Evolutionary conservation across 2,888 invertebrate species (phyloP), one percentile per base, ranked within the genome.

Genomic region (Brachylomia viminalis): DNA sequence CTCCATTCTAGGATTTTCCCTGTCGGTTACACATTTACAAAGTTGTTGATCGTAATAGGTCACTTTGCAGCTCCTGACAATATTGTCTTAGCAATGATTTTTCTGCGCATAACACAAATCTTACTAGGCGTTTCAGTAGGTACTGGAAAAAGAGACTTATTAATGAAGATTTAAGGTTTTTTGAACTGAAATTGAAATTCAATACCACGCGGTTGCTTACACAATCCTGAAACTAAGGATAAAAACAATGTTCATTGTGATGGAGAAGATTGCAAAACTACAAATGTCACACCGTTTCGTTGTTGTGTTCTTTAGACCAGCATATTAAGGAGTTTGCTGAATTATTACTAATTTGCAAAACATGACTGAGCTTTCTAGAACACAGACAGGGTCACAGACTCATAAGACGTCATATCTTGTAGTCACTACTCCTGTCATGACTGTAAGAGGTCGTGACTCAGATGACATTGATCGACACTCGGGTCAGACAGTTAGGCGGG

Each of bases 61-160:
- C 8, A 17, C 8, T 15, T 23, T 30, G 8, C 0, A 71, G 49
- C 59, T 38, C 83, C 84, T 83, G 62, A 17, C 1, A 49, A 64
- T 72, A 62, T 61, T 59, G 7, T 70, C 1, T 2, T 54, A 59
- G 80, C 84, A 83, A 77, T 70, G 20, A 13, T 11, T 0, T 6
- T 20, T 38, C 15, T 52, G 20, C 2, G 38, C 27, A 56, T 15
- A 38, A 11, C 11, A 33, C 20, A 62, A 54, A n/a, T 27, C 15
- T 7, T 10, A 38, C 2, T 11, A 68, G 77, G 61, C 54, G 59
- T 52, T 76, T 42, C 8, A 42, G 6, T 6, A 15, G 56, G 56
- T 56, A 56, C 27, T 54, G n/a, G n/a, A n/a, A n/a, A n/a, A 54
- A 20, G 20, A 20, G 5, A 33, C 33, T 2, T 5, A 3, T 33